Evolutionary conservation across 2,888 invertebrate species (phyloP), one percentile per base, ranked within the genome.

Genomic region (Polietes domitor): DNA sequence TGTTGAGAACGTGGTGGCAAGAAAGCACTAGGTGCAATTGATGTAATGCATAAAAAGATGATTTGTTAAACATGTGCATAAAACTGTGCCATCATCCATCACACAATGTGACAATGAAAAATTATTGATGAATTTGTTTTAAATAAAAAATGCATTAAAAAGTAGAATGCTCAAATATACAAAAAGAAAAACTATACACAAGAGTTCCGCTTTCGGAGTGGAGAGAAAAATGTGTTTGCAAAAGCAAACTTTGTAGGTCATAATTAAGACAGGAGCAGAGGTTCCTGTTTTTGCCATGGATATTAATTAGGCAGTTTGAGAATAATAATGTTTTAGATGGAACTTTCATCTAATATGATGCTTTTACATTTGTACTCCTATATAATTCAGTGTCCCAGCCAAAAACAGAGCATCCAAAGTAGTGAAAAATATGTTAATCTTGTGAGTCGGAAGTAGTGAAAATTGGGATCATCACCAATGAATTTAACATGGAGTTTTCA

Each of bases 21-120:
- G n/a, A n/a, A n/a, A n/a, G n/a, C 77, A 68, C 32, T 53, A 77
- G 74, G 68, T 70, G 58, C 70, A 73, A 76, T 75, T 81, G 68
- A 76, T 81, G 76, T 84, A 79, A 81, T 76, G 24, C 61, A 80
- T 68, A 70, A 21, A 55, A 82, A 81, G 37, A 83, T 86, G 83
- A 86, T 86, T 86, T 86, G 86, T 85, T 86, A 77, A 85, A 86
- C 83, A 84, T 86, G 84, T 84, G 75, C 74, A 76, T 75, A 85
- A 80, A 74, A 77, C 65, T 61, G 65, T 80, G 68, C 72, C 72
- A 76, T 77, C 82, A 83, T 85, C 77, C 74, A 83, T 85, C 86
- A 85, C 75, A 50, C 73, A 70, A 83, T 85, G 86, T 86, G 87
- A 87, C 87, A 87, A 85, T 86, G 86, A 87, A 87, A 86, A 87